Evolutionary conservation across 2,113 vertebrate genomes (phyloP).

Genomic region (Triplophysa dalaica): DNA sequence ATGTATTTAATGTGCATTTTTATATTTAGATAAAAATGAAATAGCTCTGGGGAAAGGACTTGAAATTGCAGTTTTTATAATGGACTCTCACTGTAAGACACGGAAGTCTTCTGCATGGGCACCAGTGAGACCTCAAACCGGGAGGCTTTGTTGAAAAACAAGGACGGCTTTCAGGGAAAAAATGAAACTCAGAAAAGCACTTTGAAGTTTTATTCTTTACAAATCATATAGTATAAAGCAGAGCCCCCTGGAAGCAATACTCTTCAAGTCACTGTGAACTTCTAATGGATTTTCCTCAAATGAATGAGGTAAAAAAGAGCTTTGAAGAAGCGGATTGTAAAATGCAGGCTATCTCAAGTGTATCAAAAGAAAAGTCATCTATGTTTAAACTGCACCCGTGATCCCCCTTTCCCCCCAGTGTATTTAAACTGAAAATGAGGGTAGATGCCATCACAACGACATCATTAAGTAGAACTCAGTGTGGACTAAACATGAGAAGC

Average conservation of each 20-base stretch:
- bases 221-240: conserved; percentile 16
- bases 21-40: not conserved
- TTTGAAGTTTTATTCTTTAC: conserved; percentile 7
- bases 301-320: conserved; percentile 5
- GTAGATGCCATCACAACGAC: not conserved
- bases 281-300: conserved; percentile 27
- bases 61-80: not conserved
- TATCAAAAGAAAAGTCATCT: conserved; percentile 35
- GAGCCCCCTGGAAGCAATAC: conserved; percentile 10
- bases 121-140: not conserved
- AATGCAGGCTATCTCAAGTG: not conserved
- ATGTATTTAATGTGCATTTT: not conserved
- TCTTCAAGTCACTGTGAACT: conserved; percentile 5
- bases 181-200: not conserved
- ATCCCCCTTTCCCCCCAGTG: not conserved
- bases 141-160: conserved; percentile 17
- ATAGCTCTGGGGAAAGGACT: not conserved
- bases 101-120: not conserved
- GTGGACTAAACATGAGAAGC: not conserved
- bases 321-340: conserved; percentile 8
- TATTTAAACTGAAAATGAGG: conserved; percentile 6
- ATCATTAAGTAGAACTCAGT: not conserved
- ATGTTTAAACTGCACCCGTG: conserved; percentile 16
- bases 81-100: conserved; percentile 2
- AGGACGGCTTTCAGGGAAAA: conserved; percentile 16